Base-by-base conservation (phyloP, 2,113 vertebrate genomes). In the Calypte anna region DNA sequence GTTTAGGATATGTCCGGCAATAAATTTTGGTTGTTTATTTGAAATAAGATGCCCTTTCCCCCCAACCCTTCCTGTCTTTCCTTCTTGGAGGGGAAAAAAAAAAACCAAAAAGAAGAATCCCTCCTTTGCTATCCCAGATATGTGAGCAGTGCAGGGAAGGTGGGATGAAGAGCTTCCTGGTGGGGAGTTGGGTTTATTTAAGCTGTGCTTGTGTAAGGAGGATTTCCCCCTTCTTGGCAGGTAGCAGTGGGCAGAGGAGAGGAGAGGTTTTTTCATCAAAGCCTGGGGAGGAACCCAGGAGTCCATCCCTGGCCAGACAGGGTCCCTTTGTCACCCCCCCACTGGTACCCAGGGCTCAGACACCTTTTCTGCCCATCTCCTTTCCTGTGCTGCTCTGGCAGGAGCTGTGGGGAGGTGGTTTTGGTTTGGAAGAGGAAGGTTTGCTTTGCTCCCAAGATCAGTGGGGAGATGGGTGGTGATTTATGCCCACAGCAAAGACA, bases 1-100 rank as follows among this genome's bases (percentile, higher is more conserved):
- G 27, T 17, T 12, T 76, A 21, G 86, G 86, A 74, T 73, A 75
- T 17, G 81, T 7, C 95, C 78, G 8, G 86, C 77, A 79, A 22
- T 95, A 86, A 79, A 58, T 90, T 48, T 25, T 55, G 87, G 74
- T 64, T 61, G 69, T 94, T 95, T 83, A 6, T 76, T 62, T 82
- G 67, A 54, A 86, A 59, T 20, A 17, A 88, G 15, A 3, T 27
- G 38, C 10, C 6, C 2, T 9, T 44, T 18, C 7, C 7, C 28
- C 59, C 31, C 17, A 14, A 0, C 5, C 12, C 22, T 46, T 68
- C 86, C 36, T 40, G 64, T 81, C 25, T 15, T 69, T 28, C 76
- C 51, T 57, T 25, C 25, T 11, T 4, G 24, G 24, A 9, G 2
- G 7, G 10, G 10, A 21, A 2, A 2, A 5, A 8, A 8, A 12